phyloP scores from a whole-genome alignment of 1,140 invertebrate genomes.

The Zophobas morio region DNA sequence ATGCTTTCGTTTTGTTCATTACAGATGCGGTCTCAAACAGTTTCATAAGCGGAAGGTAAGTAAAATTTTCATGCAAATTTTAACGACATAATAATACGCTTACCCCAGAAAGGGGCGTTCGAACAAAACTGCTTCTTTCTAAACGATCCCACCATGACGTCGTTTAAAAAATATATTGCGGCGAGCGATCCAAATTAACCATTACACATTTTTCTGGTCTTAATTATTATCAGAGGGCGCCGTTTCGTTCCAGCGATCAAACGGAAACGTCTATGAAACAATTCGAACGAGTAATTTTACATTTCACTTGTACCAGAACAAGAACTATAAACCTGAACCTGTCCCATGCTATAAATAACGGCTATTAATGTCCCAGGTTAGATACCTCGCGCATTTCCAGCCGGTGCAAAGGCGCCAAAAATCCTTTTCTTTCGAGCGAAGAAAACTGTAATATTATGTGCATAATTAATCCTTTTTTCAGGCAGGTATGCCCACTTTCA shows the following conservation, averaged over 20 bases:
- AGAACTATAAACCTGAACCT: conserved; percentile 41
- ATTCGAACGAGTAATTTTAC: conserved; percentile 1
- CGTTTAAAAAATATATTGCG: conserved; percentile 39
- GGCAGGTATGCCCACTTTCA: conserved; percentile 17
- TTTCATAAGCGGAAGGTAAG: conserved; percentile 42
- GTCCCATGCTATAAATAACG: conserved; percentile 39
- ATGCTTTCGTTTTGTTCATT: conserved; percentile 40
- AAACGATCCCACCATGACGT: conserved; percentile 30
- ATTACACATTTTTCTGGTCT: conserved; percentile 17
- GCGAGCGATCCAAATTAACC: conserved; percentile 20
- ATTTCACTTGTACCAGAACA: conserved; percentile 23
- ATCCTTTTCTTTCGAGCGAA: conserved; percentile 19
- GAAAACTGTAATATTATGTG: conserved; percentile 20
- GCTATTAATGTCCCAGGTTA: conserved; percentile 16
- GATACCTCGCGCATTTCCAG: conserved; percentile 14
- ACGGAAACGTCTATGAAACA: conserved; percentile 16
- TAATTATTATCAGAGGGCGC: conserved; percentile 1
- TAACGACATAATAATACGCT: conserved; percentile 43
- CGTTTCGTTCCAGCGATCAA: neutral
- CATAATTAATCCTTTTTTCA: conserved; percentile 24
- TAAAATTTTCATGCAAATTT: conserved; percentile 42
- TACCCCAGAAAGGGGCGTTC: conserved; percentile 38
- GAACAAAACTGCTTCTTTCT: conserved; percentile 37
- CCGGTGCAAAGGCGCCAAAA: conserved; percentile 24
- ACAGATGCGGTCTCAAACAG: conserved; percentile 40